Evolutionary conservation across 2,113 vertebrate species (phyloP).

Genomic region (Brachyistius frenatus): DNA sequence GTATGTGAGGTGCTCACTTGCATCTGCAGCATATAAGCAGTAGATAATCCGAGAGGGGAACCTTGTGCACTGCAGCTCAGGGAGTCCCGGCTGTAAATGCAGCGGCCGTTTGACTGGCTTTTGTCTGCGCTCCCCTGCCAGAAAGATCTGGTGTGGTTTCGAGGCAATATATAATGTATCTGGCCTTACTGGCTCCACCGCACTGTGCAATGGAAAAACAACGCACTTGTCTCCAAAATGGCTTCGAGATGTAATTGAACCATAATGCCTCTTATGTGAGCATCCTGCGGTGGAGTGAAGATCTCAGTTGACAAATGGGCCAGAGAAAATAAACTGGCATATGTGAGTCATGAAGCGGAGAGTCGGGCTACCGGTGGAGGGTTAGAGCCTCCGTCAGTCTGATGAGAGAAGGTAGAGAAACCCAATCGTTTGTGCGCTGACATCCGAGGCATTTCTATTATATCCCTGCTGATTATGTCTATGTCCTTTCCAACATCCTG

Average conservation of each 20-base stretch:
- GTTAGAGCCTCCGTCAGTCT: constrained; percentile 36
- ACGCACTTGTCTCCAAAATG: constrained; percentile 60
- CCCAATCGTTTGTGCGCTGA: constrained; percentile 58
- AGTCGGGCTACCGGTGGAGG: constrained; percentile 37
- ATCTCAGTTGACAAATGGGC: constrained; percentile 77
- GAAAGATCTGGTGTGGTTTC: constrained; percentile 66
- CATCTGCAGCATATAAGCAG: constrained; percentile 13
- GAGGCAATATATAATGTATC: constrained; percentile 68
- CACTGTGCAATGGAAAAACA: constrained; percentile 67
- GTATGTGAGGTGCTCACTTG: background rate
- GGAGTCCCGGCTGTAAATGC: constrained; percentile 45
- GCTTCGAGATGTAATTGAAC: constrained; percentile 70
- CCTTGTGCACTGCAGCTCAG: constrained; percentile 22
- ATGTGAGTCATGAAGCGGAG: constrained; percentile 65
- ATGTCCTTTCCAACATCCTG: constrained; percentile 29
- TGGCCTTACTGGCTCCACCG: constrained; percentile 54
- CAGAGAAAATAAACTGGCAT: constrained; percentile 62
- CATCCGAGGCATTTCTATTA: constrained; percentile 59
- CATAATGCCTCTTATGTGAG: constrained; percentile 69
- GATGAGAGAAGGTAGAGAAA: constrained; percentile 42
- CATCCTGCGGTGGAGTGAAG: constrained; percentile 64
- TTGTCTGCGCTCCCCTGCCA: constrained; percentile 48
- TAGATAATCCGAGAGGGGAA: constrained; percentile 44
- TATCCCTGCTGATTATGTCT: constrained; percentile 64
- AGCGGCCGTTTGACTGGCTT: constrained; percentile 32